Evolutionary conservation across 2,797 vertebrate species (phyloP), one percentile per base, ranked within the genome.

Genomic region (Triplophysa yarkandensis): DNA sequence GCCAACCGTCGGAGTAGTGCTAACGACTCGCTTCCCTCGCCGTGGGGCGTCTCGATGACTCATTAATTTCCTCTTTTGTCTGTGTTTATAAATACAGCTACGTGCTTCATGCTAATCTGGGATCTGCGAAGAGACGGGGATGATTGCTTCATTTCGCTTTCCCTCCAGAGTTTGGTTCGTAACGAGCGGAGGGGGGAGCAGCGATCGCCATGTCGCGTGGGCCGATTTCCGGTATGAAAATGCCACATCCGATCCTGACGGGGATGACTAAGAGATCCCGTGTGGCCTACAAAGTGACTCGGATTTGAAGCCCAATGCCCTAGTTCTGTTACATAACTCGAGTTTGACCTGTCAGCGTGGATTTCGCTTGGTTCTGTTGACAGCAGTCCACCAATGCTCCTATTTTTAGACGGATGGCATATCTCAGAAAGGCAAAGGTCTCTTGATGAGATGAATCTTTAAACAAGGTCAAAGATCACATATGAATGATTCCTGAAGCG

Each of bases 41-140:
- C 28, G 60, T n/a, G 39, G 80, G 83, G 65, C 36, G 50, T 36
- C 43, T 50, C 58, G 50, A 76, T 77, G 81, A 82, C 72, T 85
- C 80, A 83, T 83, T 85, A 80, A 84, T 82, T 79, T 80, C 64
- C 27, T 46, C 50, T 84, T 85, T 84, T 81, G 77, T 80, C 76
- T 78, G 52, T 61, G 77, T 80, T 85, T 79, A 84, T 77, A 87
- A 82, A 82, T 85, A 60, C 72, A 21, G 32, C 65, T 71, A 77
- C 68, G 76, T 61, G 80, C 76, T 83, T 82, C 68, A 82, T 80
- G 73, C 77, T 83, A 85, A 87, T 86, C 76, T 85, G 69, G 71
- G 81, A 84, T 89, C 86, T 80, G 77, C 69, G 50, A 75, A 78
- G 81, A 81, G 71, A 78, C 34, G 65, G 75, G 77, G 64, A 76